Evolutionary conservation across 2,888 invertebrate genomes (phyloP), one percentile per base, ranked within the genome.

Genomic region (Flabesymbios commensalis): DNA sequence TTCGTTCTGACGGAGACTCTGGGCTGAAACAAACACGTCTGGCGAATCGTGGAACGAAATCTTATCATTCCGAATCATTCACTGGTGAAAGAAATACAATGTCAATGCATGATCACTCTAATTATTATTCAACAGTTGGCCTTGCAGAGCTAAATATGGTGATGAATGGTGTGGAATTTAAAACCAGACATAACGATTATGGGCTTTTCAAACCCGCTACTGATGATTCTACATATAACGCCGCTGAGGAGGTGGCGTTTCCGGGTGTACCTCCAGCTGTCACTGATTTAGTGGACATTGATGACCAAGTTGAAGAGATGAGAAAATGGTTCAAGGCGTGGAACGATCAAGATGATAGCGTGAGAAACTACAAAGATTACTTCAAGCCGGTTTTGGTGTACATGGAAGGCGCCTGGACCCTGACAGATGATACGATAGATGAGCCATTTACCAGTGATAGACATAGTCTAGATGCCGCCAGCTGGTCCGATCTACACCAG

Each of bases 111-210:
- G 74, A 77, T 51, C 78, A 78, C 59, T 57, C 74, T 4, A 72
- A 77, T 63, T 71, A 74, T 49, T 69, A 71, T 47, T 57, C 70
- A 2, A 78, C 78, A 45, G 28, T 59, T 28, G 60, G 60, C 7
- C 65, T 75, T 68, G 74, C 74, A 2, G 74, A 75, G 59, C 33
- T 74, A 32, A 66, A 68, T 33, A 69, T 68, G 7, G 73, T 75
- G 5, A 49, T 75, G 22, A 75, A 75, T 51, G 75, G 75, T 14
- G 78, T 33, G 53, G 76, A 66, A 74, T 77, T 26, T 72, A 74
- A 63, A 39, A 78, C 78, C 2, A 63, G 78, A 17, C 78, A 78
- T 66, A 78, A 78, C 62, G 78, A 78, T 64, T 78, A 75, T 68
- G 26, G 24, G n/a, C 57, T 62, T 3, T 22, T 28, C 22, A 51